These are phyloP conservation scores for Microdon myrmicae DNA, from an alignment of 2,888 invertebrate species.

Conservation along the genomic window DNA sequence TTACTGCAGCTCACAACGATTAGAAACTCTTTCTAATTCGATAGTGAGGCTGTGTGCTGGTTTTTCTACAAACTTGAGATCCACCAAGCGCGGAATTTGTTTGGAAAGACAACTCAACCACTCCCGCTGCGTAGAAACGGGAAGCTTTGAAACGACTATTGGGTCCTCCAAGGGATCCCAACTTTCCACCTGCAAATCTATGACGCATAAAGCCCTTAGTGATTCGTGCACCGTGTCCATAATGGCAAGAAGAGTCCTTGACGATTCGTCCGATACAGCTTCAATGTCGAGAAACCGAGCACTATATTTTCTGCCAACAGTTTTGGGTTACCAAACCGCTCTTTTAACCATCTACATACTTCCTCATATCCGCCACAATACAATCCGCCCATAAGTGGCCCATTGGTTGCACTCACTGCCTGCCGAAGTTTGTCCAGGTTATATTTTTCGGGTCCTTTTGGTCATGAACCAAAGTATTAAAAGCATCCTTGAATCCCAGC, in stretches of 20 bases:
- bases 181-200: conserved; percentile 11
- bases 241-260: conserved; percentile 11
- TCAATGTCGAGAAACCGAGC: conserved; percentile 21
- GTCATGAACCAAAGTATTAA: background rate
- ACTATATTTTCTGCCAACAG: conserved; percentile 26
- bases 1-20: no score
- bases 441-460: conserved; percentile 9
- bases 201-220: conserved; percentile 14
- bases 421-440: conserved; percentile 27
- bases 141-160: conserved; percentile 4
- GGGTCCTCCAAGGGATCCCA: conserved; percentile 22
- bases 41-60: no score
- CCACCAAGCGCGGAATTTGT: no score
- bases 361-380: conserved; percentile 25
- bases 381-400: conserved; percentile 15
- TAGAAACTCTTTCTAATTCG: no score
- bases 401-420: conserved; percentile 6
- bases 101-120: no score
- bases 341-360: conserved; percentile 19
- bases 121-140: conserved; percentile 1
- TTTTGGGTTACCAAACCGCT: conserved; percentile 19
- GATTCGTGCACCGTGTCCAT: conserved; percentile 32
- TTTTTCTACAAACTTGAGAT: no score
- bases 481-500: conserved; percentile 20
- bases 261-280: conserved; percentile 8